A percentile compares a stretch with the other conserved stretches of the same genome.
Conservation (phyloP, 1,140 invertebrate genomes). For the Cryptotermes secundus region DNA sequence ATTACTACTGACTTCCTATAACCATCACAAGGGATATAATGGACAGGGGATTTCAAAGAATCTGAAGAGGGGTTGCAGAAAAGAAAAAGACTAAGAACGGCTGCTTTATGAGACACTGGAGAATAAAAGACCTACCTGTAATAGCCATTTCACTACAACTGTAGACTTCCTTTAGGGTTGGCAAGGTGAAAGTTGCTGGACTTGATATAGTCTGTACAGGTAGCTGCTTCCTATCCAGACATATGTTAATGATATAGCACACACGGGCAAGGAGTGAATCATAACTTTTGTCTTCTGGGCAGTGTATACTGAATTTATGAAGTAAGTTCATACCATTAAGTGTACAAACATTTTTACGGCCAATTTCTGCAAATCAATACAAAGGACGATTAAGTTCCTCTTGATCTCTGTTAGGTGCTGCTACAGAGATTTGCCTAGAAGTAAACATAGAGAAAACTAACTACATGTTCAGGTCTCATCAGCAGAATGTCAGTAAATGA, state of each 20-base stretch:
- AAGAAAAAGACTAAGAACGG: too few relatives aligned
- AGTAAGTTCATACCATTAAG: conserved; percentile 61
- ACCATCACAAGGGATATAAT: too few relatives aligned
- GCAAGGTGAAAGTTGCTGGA: conserved; percentile 42
- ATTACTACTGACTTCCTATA: too few relatives aligned
- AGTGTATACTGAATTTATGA: conserved; percentile 62
- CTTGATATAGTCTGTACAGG: conserved; percentile 56
- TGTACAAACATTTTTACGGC: conserved; percentile 58
- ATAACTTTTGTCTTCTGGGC: conserved; percentile 64
- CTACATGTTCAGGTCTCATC: too few relatives aligned
- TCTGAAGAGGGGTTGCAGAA: too few relatives aligned
- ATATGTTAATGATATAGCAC: conserved; percentile 63
- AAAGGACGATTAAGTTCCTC: too few relatives aligned
- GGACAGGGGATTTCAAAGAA: too few relatives aligned
- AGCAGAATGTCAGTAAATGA: too few relatives aligned
- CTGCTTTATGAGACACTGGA: too few relatives aligned
- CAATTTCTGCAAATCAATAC: conserved; percentile 53
- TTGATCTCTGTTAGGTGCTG: conserved; percentile 17
- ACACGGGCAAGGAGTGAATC: conserved; percentile 61
- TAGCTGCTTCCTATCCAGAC: conserved; percentile 61
- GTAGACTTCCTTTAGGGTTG: background rate
- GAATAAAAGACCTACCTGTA: background rate
- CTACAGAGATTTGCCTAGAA: conserved; percentile 32
- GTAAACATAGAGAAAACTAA: background rate
- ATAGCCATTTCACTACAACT: background rate